phyloP scores from a whole-genome alignment of 2,113 vertebrate genomes.

The Cyrtonyx montezumae region DNA sequence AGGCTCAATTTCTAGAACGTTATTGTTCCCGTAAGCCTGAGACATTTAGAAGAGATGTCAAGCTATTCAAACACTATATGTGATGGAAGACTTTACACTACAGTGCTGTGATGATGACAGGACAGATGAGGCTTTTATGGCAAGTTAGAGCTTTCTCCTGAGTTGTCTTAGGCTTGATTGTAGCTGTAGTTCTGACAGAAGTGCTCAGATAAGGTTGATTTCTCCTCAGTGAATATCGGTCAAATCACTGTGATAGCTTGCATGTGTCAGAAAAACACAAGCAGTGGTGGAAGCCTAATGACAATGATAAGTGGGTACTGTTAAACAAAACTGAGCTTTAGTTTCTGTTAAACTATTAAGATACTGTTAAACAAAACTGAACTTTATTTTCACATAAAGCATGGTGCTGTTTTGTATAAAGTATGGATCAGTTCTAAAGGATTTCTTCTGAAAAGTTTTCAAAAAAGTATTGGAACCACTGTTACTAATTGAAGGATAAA shows the following conservation, averaged over 20 bases:
- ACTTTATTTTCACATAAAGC: too few species aligned
- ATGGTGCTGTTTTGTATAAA: too few species aligned
- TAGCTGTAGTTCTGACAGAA: background rate
- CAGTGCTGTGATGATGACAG: background rate
- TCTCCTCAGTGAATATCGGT: background rate
- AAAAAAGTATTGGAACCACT: background rate
- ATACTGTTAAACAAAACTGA: too few species aligned
- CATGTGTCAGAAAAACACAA: background rate
- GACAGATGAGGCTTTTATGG: background rate
- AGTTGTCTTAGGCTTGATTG: background rate
- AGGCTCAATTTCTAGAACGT: background rate
- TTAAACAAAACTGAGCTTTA: background rate
- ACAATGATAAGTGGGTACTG: background rate
- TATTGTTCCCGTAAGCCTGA: background rate
- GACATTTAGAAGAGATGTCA: background rate
- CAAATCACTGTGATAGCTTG: background rate
- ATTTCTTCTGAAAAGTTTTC: background rate
- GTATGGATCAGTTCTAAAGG: background rate
- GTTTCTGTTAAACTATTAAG: background rate
- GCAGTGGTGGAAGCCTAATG: background rate
- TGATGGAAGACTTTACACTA: background rate
- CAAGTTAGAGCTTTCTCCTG: background rate
- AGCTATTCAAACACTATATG: background rate
- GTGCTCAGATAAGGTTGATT: background rate
- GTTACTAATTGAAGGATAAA: background rate